A percentile compares a stretch with the other conserved stretches of the same genome.
phyloP scores from a whole-genome alignment of 2,113 vertebrate species.

The Odobenus rosmarus region DNA sequence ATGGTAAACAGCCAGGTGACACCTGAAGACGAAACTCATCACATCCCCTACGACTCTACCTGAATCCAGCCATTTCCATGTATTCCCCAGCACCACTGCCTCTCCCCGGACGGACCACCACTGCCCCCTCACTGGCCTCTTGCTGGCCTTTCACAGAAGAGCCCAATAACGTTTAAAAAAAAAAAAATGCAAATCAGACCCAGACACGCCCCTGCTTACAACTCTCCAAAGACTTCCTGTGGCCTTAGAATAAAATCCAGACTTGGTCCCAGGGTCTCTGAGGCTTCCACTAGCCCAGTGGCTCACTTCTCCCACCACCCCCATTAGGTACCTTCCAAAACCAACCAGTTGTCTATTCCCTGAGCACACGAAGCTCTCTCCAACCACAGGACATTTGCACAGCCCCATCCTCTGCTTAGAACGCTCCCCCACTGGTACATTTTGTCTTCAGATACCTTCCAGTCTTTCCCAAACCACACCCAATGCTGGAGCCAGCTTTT shows the following conservation, averaged over 20 bases:
- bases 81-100: accelerated
- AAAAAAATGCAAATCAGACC: neutral
- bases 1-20: neutral
- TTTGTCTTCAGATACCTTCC: neutral
- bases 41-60: neutral
- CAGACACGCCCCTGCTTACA: neutral
- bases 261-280: neutral
- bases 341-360: neutral
- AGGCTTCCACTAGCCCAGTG: neutral
- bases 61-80: neutral
- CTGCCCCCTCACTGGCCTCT: neutral
- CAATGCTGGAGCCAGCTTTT: neutral
- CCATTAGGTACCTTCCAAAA: accelerated
- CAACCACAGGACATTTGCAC: conserved; percentile 42
- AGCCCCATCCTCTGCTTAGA: neutral
- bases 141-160: neutral
- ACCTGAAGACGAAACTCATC: neutral
- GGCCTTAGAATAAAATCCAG: conserved; percentile 6
- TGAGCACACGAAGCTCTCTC: neutral
- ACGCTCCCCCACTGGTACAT: neutral
- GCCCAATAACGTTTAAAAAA: neutral
- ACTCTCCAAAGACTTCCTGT: neutral
- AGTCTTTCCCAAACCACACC: neutral
- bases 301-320: neutral
- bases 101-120: neutral